Percentiles rank a stretch among this genome's conserved stretches.
These are phyloP conservation scores for Amphipyra berbera DNA, from an alignment of 2,888 invertebrate species.

Conservation along the genomic window DNA sequence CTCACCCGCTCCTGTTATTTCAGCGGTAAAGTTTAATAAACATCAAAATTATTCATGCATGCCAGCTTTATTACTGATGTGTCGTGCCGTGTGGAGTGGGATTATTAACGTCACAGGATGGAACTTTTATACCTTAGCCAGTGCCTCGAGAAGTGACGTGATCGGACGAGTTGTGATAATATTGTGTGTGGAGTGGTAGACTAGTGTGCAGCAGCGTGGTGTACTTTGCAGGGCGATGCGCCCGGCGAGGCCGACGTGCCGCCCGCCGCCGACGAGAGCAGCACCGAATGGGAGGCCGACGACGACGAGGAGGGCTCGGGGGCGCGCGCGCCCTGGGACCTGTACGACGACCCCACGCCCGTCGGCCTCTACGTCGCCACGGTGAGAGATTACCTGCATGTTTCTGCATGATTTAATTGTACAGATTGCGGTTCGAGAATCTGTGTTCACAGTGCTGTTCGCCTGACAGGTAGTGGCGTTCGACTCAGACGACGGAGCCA, in stretches of 20 bases:
- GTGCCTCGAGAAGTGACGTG: constrained; percentile 10
- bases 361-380: constrained; percentile 72
- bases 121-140: background rate
- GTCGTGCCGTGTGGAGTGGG: constrained; percentile 46
- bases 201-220: constrained; percentile 63
- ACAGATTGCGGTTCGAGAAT: background rate
- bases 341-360: constrained; percentile 60
- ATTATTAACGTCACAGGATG: constrained; percentile 13
- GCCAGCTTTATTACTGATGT: constrained; percentile 10
- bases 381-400: constrained; percentile 60
- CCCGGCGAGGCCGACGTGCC: constrained; percentile 44
- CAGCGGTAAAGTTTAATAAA: background rate
- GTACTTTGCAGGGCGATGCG: constrained; percentile 43
- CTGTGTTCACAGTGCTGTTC: background rate
- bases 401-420: constrained; percentile 3
- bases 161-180: background rate
- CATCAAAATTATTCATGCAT: constrained; percentile 19
- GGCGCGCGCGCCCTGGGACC: constrained; percentile 66
- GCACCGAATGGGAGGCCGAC: constrained; percentile 75
- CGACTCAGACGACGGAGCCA: constrained; percentile 95
- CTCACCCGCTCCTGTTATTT: background rate
- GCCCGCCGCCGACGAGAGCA: constrained; percentile 63
- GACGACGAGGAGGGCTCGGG: constrained; percentile 73
- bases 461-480: constrained; percentile 93
- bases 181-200: constrained; percentile 53